Base-by-base conservation (phyloP, 2,888 invertebrate genomes). In the Julus scandinavius region DNA sequence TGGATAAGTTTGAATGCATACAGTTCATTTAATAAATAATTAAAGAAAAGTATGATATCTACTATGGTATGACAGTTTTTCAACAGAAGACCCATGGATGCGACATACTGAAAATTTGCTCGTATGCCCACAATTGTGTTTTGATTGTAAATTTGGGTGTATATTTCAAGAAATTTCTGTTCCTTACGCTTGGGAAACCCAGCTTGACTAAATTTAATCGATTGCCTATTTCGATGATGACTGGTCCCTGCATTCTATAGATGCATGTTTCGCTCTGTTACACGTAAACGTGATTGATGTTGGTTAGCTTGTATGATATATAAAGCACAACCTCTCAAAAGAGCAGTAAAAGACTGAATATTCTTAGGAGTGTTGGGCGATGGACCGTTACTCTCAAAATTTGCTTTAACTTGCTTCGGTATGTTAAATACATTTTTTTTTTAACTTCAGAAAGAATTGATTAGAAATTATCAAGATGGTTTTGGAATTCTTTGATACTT, bases 141-240 rank as follows among this genome's bases (percentile, higher is more conserved):
- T 87, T 89, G 87, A 87, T 88, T 86, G 87, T 88, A 87, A 89
- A 89, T 87, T 89, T 54, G 89, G 89, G 88, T 87, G 87, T 88
- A 87, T 89, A 88, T 89, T 87, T 88, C 88, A 29, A 40, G 13
- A 9, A 85, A 40, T 49, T 29, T 49, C 29, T 72, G 58, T 80
- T 38, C 11, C 80, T 80, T 80, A 38, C 80, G 29, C 80, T 6
- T 80, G 38, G 80, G 38, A 20, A 2, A 2, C 80, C 80, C 9
- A 38, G 80, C 80, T 38, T 38, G 80, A 80, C 38, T 9, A 13
- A 80, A 80, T 80, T 80, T 80, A 80, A 80, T 80, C 29, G 38
- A 80, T 80, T 9, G 80, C 13, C 13, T 80, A 45, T 80, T 29
- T 80, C 80, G 20, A 11, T 80, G 20, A 20, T 72, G 20, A 80